Conservation (phyloP, 2,888 invertebrate genomes). For the Drosophila bunnanda region DNA sequence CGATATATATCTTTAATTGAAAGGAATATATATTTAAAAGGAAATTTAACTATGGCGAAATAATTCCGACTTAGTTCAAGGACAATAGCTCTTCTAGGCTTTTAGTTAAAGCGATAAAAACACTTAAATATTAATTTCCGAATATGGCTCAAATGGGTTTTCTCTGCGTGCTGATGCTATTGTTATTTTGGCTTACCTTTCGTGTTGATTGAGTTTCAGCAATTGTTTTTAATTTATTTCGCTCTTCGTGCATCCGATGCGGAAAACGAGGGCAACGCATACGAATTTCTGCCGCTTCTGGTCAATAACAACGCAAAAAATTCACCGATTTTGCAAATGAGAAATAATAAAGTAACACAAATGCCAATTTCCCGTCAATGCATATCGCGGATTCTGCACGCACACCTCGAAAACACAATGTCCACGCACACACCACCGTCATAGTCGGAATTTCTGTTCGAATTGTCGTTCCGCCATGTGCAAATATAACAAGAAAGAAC, state of each 20-base stretch:
- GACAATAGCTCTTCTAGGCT: not conserved
- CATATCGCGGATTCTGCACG: slow-evolving; percentile 54
- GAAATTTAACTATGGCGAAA: not conserved
- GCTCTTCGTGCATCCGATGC: slow-evolving; percentile 28
- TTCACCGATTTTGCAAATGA: slow-evolving; percentile 28
- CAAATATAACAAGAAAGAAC: slow-evolving; percentile 35
- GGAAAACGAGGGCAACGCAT: slow-evolving; percentile 31
- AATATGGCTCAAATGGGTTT: not conserved
- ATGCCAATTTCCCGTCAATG: slow-evolving; percentile 74
- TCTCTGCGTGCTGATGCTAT: slow-evolving; percentile 19
- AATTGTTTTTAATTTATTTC: slow-evolving; percentile 69
- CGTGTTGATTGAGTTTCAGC: slow-evolving; percentile 65
- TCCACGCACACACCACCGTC: slow-evolving; percentile 21
- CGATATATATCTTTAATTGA: not conserved
- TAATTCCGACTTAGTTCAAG: not conserved
- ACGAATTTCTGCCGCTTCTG: slow-evolving; percentile 25
- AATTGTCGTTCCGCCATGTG: slow-evolving; percentile 35
- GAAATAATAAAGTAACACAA: slow-evolving; percentile 75
- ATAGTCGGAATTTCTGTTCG: slow-evolving; percentile 11
- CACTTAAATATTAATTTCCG: not conserved
- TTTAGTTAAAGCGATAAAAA: not conserved
- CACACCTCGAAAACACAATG: slow-evolving; percentile 58
- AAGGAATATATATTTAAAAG: not conserved
- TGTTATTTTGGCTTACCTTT: slow-evolving; percentile 58
- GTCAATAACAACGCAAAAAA: slow-evolving; percentile 24